These are phyloP conservation scores for Bellardia bayeri DNA, from an alignment of 2,888 invertebrate genomes.

Conservation along the genomic window DNA sequence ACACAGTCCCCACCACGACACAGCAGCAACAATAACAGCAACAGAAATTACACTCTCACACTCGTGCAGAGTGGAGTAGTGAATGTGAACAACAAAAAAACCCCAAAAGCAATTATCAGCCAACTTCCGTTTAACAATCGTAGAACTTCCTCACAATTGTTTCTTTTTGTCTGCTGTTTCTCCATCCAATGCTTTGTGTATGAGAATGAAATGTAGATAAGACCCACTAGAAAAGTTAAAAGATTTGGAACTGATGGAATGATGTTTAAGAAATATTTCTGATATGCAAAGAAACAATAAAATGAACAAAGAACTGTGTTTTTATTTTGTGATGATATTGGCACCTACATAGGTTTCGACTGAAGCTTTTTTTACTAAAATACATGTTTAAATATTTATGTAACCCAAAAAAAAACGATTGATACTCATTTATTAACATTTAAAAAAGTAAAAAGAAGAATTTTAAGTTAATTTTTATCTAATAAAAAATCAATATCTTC, in stretches of 20 bases:
- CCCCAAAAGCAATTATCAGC: constrained; percentile 57
- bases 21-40: constrained; percentile 22
- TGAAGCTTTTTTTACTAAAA: no score
- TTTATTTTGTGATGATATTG: no score
- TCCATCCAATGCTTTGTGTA: constrained; percentile 2
- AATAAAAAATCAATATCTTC: no score
- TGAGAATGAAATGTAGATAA: not conserved
- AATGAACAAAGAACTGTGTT: no score
- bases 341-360: no score
- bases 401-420: no score
- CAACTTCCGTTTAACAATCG: constrained; percentile 68
- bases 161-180: constrained; percentile 16
- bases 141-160: constrained; percentile 45
- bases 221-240: constrained; percentile 8
- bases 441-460: no score
- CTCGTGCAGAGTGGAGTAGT: constrained; percentile 10
- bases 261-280: no score
- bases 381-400: no score
- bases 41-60: constrained; percentile 42
- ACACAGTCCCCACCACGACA: constrained; percentile 30
- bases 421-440: no score
- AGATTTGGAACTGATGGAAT: not conserved
- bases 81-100: constrained; percentile 28
- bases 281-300: no score
- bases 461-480: no score